phyloP scores from a whole-genome alignment of 35 echinoderm and acorn worm species.

The Heliocidaris erythrogramma region DNA sequence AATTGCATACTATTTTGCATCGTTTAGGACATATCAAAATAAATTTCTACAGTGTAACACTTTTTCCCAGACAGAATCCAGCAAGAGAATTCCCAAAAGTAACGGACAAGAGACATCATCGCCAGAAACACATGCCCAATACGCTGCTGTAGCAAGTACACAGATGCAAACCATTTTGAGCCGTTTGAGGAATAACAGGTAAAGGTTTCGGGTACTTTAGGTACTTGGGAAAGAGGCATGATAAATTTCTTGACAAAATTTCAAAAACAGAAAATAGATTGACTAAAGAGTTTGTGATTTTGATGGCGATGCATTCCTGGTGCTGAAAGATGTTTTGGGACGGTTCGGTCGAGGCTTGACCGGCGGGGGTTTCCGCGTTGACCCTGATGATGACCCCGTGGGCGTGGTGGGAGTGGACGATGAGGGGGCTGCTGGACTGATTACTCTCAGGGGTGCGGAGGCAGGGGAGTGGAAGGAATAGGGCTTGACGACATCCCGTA shows the following conservation, averaged over 20 bases:
- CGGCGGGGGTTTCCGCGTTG: conserved; percentile 15
- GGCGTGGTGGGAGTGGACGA: conserved; percentile 26
- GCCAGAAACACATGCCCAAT: too few relatives aligned
- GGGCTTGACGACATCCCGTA: conserved; percentile 42
- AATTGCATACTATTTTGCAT: too few relatives aligned
- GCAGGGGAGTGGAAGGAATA: conserved; percentile 25
- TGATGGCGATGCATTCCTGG: conserved; percentile 9
- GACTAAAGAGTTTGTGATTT: conserved; percentile 31
- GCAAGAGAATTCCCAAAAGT: neutral
- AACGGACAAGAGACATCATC: neutral
- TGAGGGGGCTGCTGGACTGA: neutral
- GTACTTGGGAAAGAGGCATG: neutral
- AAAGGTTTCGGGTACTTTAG: neutral
- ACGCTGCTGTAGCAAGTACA: neutral
- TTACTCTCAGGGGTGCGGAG: neutral
- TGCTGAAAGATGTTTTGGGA: conserved; percentile 47
- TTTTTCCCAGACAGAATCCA: neutral
- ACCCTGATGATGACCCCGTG: neutral
- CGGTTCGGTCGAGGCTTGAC: conserved; percentile 52
- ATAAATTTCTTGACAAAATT: neutral
- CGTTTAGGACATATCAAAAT: too few relatives aligned
- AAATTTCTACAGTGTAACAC: too few relatives aligned
- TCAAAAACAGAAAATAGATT: neutral
- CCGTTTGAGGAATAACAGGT: neutral
- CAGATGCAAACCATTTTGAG: neutral